Evolutionary conservation across 2,113 vertebrate genomes (phyloP).

Genomic region (Sylvilagus bachmani): DNA sequence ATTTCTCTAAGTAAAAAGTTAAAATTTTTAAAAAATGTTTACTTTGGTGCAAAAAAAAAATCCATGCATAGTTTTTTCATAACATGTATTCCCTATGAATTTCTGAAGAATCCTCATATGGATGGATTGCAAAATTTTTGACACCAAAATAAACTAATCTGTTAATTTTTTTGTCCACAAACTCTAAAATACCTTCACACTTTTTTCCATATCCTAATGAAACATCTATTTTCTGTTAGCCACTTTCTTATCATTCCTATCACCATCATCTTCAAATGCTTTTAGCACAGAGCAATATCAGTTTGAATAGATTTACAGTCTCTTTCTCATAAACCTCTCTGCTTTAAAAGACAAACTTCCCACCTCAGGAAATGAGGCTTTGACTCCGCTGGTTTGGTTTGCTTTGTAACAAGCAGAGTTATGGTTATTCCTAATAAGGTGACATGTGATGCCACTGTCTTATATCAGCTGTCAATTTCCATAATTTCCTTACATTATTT

Average conservation of each 20-base stretch:
- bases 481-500: neutral
- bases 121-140: too few species aligned
- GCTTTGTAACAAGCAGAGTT: neutral
- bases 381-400: neutral
- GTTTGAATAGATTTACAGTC: neutral
- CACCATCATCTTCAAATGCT: neutral
- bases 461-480: neutral
- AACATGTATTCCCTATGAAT: too few species aligned
- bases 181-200: too few species aligned
- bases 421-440: neutral
- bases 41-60: too few species aligned
- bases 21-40: too few species aligned
- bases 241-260: neutral
- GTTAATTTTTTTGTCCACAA: too few species aligned
- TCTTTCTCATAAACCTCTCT: constrained; percentile 46
- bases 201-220: neutral
- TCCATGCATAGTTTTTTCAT: too few species aligned
- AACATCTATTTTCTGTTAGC: neutral
- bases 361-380: neutral
- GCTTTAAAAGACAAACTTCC: neutral
- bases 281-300: neutral
- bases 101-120: too few species aligned
- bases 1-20: too few species aligned
- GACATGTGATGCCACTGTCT: neutral
- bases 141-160: too few species aligned